These are phyloP conservation scores for Automeris io DNA, from an alignment of 2,888 invertebrate species.

Conservation along the genomic window DNA sequence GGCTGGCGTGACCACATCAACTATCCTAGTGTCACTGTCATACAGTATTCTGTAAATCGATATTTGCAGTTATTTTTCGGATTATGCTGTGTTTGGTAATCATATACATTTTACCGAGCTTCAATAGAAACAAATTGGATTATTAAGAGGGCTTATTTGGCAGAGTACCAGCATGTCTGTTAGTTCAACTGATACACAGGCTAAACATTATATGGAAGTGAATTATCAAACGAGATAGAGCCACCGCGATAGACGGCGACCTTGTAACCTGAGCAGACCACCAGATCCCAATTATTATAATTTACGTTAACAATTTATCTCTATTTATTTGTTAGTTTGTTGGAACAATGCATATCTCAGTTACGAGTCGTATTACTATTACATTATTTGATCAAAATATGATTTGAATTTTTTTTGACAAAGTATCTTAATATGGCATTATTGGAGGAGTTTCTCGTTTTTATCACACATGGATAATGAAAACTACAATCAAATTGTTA, in stretches of 20 bases:
- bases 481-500: no score
- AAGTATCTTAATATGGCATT: no score
- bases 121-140: background rate
- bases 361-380: constrained; percentile 1
- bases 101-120: no score
- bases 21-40: no score
- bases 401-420: no score
- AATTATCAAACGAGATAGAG: background rate
- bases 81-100: no score
- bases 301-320: background rate
- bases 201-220: background rate
- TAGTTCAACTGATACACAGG: background rate
- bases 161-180: background rate
- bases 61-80: no score
- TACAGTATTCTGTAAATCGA: no score
- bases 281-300: background rate
- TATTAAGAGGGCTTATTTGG: background rate
- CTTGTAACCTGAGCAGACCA: background rate
- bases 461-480: no score
- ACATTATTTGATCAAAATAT: no score
- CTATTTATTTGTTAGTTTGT: background rate
- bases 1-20: no score
- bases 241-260: background rate
- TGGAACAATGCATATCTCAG: background rate
- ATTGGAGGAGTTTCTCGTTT: no score